These are phyloP conservation scores for Hecatera dysodea DNA, from an alignment of 2,888 invertebrate genomes.

Conservation along the genomic window DNA sequence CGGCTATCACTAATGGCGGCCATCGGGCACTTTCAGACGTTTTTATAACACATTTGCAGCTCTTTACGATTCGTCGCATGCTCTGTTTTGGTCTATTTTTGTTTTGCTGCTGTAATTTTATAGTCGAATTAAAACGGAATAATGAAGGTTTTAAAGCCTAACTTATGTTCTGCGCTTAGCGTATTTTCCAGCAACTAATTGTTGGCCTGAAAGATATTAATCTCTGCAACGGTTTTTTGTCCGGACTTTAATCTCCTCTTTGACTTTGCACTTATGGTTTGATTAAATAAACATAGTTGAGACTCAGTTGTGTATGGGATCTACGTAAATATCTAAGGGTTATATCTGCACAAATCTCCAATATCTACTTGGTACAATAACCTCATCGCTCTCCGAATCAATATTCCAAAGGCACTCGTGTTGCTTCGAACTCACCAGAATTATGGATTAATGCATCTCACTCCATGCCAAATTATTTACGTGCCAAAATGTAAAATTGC, in stretches of 20 bases:
- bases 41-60: slow-evolving; percentile 61
- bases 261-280: neutral
- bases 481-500: slow-evolving; percentile 62
- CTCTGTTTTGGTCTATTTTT: slow-evolving; percentile 54
- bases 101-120: slow-evolving; percentile 54
- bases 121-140: slow-evolving; percentile 51
- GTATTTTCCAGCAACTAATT: slow-evolving; percentile 36
- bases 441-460: slow-evolving; percentile 66
- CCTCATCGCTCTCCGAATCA: slow-evolving; percentile 58
- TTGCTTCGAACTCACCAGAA: slow-evolving; percentile 54
- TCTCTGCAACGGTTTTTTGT: slow-evolving; percentile 10
- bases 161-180: slow-evolving; percentile 37
- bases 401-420: slow-evolving; percentile 65
- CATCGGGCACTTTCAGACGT: slow-evolving; percentile 50
- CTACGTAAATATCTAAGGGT: slow-evolving; percentile 37
- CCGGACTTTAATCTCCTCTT: neutral
- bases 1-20: slow-evolving; percentile 60
- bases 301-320: slow-evolving; percentile 14
- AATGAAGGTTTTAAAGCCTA: slow-evolving; percentile 39
- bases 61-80: slow-evolving; percentile 49
- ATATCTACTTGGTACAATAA: slow-evolving; percentile 50
- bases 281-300: slow-evolving; percentile 1
- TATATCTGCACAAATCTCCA: slow-evolving; percentile 27
- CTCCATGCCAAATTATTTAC: slow-evolving; percentile 66
- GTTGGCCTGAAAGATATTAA: slow-evolving; percentile 31